Evolutionary conservation across 1,140 invertebrate genomes (phyloP), one percentile per base, ranked within the genome.

Genomic region (Drosophila setifemur): DNA sequence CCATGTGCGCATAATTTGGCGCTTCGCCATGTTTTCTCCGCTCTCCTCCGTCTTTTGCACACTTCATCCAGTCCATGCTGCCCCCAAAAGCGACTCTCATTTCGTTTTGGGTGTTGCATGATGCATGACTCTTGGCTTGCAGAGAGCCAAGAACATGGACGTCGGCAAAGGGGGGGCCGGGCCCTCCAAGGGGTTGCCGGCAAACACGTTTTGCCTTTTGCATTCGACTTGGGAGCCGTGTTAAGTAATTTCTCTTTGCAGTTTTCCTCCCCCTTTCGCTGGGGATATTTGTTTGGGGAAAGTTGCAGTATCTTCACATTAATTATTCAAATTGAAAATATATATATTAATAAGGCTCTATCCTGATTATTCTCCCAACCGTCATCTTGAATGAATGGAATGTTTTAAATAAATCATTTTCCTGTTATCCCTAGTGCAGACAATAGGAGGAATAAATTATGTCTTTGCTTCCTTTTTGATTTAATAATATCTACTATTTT

Each of bases 1-100:
- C 66, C 75, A 86, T 85, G 81, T 64, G 81, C 77, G 81, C 75
- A 85, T 81, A 85, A 86, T 85, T 85, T 85, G 81, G 81, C 81
- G 82, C 81, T 85, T 81, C 71, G 81, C 81, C 81, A 85, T 85
- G 75, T 86, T 86, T 86, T 75, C 81, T 75, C 47, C 73, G 37
- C 14, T 45, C 16, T 11, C 39, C 43, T 28, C 50, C 60, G 44
- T 61, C 48, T 31, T 28, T 33, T 53, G n/a, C n/a, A n/a, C n/a
- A n/a, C n/a, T n/a, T n/a, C n/a, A n/a, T n/a, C 7, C n/a, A 14
- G 1, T 7, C 33, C 47, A 25, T 35, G 26, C 31, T 54, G 39
- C 19, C 64, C 63, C 52, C 37, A 67, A 60, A 58, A 45, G 44
- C 54, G 31, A 37, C 67, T 58, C 68, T 60, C 49, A 31, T 45